Base-by-base conservation (phyloP, 1,140 invertebrate species). In the Subanguina moxae region DNA sequence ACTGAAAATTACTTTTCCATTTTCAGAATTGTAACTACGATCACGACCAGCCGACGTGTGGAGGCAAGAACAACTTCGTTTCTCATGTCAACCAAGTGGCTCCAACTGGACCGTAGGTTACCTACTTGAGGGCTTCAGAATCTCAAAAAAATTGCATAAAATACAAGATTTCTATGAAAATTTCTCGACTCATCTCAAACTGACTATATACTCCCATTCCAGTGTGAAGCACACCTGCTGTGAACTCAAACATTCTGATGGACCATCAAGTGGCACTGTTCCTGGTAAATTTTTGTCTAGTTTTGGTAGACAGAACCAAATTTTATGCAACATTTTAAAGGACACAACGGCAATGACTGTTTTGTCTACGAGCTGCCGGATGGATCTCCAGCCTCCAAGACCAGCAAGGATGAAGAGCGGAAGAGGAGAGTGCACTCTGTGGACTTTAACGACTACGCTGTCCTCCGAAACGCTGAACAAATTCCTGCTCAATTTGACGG, bases 331-430 rank as follows among this genome's bases (percentile, higher is more conserved):
- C 32, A 15, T 57, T 65, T 38, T 38, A 5, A 11, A 38, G 70
- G 67, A 15, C 79, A 81, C 56, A 72, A 74, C 27, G 80, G 78
- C n/a, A 82, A 82, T 62, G 80, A 82, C 59, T 82, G 80, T 57
- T 82, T 82, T 58, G 73, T 82, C 17, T 82, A 82, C 52, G 78
- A 82, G 61, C 66, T 82, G 9, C 80, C 80, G 8, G 79, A 81
- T 62, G 78, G 71, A 0, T 42, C 70, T 42, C 56, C 67, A 13
- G 38, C 52, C n/a, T 30, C 45, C 3, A 27, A 57, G 45, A 64
- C 17, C 30, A 17, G 28, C 27, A 28, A 21, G 15, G 23, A 28
- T 32, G 61, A 38, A 30, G 30, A 64, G 11, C 25, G 43, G 21
- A 27, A 30, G 13, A 69, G 64, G 58, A 42, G 66, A n/a, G 57